A percentile compares a stretch with the other conserved stretches of the same genome.
Evolutionary conservation across 2,888 invertebrate genomes (phyloP).

Genomic region (Lithophane leautieri): DNA sequence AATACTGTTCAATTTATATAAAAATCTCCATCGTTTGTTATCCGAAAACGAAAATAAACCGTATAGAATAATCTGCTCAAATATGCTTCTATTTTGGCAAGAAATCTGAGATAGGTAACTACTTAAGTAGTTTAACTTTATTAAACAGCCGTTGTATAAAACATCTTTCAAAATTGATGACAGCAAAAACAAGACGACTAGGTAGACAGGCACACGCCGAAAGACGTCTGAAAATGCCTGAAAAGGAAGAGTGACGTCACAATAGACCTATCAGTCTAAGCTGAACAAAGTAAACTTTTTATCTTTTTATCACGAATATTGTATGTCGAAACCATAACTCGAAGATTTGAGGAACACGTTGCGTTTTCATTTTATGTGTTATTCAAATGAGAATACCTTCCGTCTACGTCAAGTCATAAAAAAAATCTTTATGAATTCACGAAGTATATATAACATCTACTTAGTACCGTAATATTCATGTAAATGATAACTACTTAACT

Average conservation of each 20-base stretch:
- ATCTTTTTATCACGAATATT: slow-evolving; percentile 43
- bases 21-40: background rate
- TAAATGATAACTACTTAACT: background rate
- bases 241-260: slow-evolving; percentile 39
- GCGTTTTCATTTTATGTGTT: slow-evolving; percentile 75
- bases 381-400: slow-evolving; percentile 78
- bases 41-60: slow-evolving; percentile 10
- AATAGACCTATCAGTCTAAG: slow-evolving; percentile 34
- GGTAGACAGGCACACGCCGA: slow-evolving; percentile 3
- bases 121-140: slow-evolving; percentile 14
- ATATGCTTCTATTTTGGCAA: background rate
- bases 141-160: slow-evolving; percentile 22
- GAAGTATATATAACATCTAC: slow-evolving; percentile 32
- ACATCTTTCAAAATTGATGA: slow-evolving; percentile 33
- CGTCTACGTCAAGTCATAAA: slow-evolving; percentile 75
- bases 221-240: slow-evolving; percentile 19
- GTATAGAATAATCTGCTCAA: background rate
- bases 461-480: slow-evolving; percentile 17
- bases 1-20: background rate
- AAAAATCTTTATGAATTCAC: slow-evolving; percentile 38
- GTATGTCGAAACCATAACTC: slow-evolving; percentile 52
- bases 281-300: slow-evolving; percentile 33
- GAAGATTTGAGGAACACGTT: slow-evolving; percentile 56
- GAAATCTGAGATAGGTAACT: background rate
- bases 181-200: slow-evolving; percentile 28